A percentile compares a stretch with the other conserved stretches of the same genome.
phyloP scores from a whole-genome alignment of 2,113 vertebrate species.

The Brachyhypopomus gauderio region DNA sequence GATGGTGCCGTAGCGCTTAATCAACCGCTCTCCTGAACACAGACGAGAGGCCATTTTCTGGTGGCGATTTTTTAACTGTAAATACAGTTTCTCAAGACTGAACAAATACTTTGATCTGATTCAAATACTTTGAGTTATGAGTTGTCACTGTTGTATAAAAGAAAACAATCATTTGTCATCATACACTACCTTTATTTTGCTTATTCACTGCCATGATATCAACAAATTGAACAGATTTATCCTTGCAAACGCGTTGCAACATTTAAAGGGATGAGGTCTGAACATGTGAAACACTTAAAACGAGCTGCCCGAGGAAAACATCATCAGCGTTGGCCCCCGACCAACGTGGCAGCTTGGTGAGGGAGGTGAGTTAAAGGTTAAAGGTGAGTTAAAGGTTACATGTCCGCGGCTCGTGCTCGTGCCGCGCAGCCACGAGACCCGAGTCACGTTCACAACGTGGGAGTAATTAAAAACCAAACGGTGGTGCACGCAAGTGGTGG shows the following conservation, averaged over 20 bases:
- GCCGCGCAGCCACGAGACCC: conserved; percentile 13
- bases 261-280: conserved; percentile 66
- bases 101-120: not conserved
- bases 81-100: no score
- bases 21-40: not conserved
- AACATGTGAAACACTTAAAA: conserved; percentile 71
- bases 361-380: conserved; percentile 54
- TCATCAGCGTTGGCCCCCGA: conserved; percentile 63
- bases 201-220: conserved; percentile 42
- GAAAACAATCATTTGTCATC: not conserved
- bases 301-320: conserved; percentile 65
- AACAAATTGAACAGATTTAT: conserved; percentile 67
- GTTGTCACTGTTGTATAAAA: not conserved
- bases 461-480: conserved; percentile 5
- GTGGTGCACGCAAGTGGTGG: not conserved
- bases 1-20: not conserved
- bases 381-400: conserved; percentile 58
- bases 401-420: conserved; percentile 47
- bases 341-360: conserved; percentile 68
- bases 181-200: conserved; percentile 12
- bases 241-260: conserved; percentile 70
- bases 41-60: not conserved
- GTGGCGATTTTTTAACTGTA: not conserved
- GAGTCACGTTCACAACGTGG: not conserved
- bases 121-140: not conserved